Base-by-base conservation (phyloP, 1,140 invertebrate species). In the Penaeus indicus region DNA sequence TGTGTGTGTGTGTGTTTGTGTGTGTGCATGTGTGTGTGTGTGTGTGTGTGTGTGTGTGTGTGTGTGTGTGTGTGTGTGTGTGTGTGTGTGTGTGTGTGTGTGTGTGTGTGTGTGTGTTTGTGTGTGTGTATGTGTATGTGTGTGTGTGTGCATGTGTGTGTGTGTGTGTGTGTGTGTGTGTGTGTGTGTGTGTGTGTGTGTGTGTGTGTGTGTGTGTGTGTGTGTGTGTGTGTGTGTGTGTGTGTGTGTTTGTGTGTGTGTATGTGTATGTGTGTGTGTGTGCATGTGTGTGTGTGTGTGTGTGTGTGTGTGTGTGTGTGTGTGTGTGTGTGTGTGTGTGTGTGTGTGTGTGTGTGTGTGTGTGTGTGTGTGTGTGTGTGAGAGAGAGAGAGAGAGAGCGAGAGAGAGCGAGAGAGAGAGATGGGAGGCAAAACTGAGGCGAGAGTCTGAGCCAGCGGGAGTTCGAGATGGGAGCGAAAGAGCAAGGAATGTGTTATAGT, bases 51-150 rank as follows among this genome's bases (percentile, higher is more conserved):
- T 69, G 22, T 22, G 22, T 69, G 22, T 69, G 4, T 69, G 1
- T 69, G 4, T 69, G 22, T 72, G n/a, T 22, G n/a, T 22, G 3
- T 72, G 1, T 72, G n/a, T 72, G n/a, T 72, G n/a, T 72, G n/a
- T 72, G n/a, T 22, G n/a, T 72, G n/a, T 72, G n/a, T 72, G n/a
- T 72, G n/a, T 72, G n/a, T 72, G n/a, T 72, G n/a, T 72, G n/a
- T 72, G n/a, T 72, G n/a, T 72, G n/a, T 72, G 1, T 72, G n/a
- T 72, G n/a, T 72, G 5, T 72, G n/a, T 72, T 5, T 72, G n/a
- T 72, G n/a, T 72, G n/a, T 72, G 3, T 72, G n/a, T 72, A 25
- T 72, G n/a, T 72, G 2, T 72, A 72, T 72, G n/a, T 72, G 3
- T 72, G n/a, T 72, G 0, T 72, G 8, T 72, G n/a, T 72, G n/a